Conservation (phyloP, 2,888 invertebrate genomes). For the Agonopterix heracliana region DNA sequence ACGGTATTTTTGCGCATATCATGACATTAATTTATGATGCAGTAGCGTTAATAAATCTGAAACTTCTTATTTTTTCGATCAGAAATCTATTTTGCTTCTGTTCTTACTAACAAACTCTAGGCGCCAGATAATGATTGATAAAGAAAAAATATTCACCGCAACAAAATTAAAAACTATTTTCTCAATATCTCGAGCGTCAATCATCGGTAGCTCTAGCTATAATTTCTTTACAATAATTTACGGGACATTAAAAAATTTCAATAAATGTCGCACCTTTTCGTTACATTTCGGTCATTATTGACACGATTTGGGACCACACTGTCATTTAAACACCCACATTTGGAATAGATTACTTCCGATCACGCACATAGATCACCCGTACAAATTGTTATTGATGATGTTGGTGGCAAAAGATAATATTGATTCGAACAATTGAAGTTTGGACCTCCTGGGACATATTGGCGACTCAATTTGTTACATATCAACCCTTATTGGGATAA, state of each 20-base stretch:
- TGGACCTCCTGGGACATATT: constrained; percentile 53
- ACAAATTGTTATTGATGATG: constrained; percentile 28
- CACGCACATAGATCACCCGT: constrained; percentile 35
- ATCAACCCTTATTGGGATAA: constrained; percentile 44
- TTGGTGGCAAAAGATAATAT: constrained; percentile 35
- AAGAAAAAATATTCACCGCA: not conserved
- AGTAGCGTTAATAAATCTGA: constrained; percentile 3
- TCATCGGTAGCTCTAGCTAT: not conserved
- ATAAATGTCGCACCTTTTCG: not conserved
- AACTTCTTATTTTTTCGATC: constrained; percentile 1
- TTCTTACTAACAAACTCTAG: not conserved
- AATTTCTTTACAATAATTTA: not conserved
- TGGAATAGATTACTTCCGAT: constrained; percentile 50
- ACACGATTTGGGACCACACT: constrained; percentile 27
- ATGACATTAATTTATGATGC: constrained; percentile 5
- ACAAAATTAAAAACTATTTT: not conserved
- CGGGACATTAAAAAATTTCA: not conserved
- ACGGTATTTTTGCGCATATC: constrained; percentile 4
- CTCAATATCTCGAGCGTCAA: not conserved
- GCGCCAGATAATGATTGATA: not conserved
- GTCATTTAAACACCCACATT: constrained; percentile 28
- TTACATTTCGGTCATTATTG: constrained; percentile 24
- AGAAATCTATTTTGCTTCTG: not conserved
- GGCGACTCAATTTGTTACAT: constrained; percentile 58
- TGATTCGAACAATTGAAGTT: constrained; percentile 35